phyloP scores from a whole-genome alignment of 2,888 invertebrate genomes.

The Blastobasis adustella region DNA sequence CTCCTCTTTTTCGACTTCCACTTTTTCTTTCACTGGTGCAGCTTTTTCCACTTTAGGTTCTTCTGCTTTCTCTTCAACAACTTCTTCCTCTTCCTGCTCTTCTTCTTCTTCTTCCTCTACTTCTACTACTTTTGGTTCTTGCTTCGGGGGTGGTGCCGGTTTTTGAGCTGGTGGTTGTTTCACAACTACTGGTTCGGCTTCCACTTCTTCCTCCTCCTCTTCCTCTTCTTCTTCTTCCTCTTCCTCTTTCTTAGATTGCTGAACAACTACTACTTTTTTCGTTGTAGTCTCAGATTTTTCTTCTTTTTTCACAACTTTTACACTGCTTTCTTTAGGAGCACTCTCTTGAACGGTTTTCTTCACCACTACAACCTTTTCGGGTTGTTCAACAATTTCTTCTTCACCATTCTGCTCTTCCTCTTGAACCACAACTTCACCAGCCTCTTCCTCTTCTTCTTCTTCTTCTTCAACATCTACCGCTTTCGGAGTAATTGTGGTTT shows the following conservation, averaged over 20 bases:
- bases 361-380: constrained; percentile 13
- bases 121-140: constrained; percentile 34
- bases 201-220: constrained; percentile 15
- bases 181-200: constrained; percentile 4
- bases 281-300: constrained; percentile 47
- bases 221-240: constrained; percentile 25
- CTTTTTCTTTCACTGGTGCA: constrained; percentile 14
- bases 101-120: constrained; percentile 13
- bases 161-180: constrained; percentile 20
- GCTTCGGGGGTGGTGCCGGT: constrained; percentile 5
- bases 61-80: constrained; percentile 11
- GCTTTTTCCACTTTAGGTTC: constrained; percentile 15
- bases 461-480: constrained; percentile 45
- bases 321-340: constrained; percentile 29
- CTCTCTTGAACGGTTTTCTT: constrained; percentile 20
- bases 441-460: constrained; percentile 36
- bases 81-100: constrained; percentile 19
- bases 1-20: constrained; percentile 17
- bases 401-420: constrained; percentile 23
- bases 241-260: constrained; percentile 24
- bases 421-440: constrained; percentile 20
- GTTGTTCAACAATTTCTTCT: constrained; percentile 17
- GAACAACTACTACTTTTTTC: constrained; percentile 47
- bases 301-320: constrained; percentile 39
- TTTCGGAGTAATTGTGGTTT: constrained; percentile 57